A percentile compares a stretch with the other conserved stretches of the same genome.
These are phyloP conservation scores for Andrena camellia DNA, from an alignment of 2,888 invertebrate species.

Conservation along the genomic window DNA sequence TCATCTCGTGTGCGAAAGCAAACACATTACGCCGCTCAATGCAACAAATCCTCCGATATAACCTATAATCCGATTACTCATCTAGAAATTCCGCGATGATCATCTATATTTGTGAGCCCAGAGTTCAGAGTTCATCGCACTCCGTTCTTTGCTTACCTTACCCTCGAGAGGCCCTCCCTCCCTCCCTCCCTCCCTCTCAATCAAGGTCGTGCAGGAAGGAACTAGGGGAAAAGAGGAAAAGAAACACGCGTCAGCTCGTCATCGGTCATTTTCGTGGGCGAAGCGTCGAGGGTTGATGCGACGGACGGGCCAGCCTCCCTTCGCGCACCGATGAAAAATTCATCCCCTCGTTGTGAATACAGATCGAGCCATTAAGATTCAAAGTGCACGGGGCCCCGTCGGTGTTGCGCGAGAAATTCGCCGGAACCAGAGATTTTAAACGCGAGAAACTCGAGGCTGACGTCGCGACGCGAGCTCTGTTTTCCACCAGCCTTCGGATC, in stretches of 20 bases:
- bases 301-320: conserved; percentile 34
- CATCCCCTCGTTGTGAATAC: conserved; percentile 77
- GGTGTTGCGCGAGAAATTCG: conserved; percentile 36
- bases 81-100: too few relatives aligned
- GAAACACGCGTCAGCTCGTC: conserved; percentile 23
- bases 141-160: background rate
- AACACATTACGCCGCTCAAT: too few relatives aligned
- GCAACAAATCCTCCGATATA: too few relatives aligned
- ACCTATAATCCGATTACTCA: too few relatives aligned
- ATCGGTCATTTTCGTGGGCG: conserved; percentile 64
- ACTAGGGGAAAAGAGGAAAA: conserved; percentile 12
- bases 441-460: conserved; percentile 5
- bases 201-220: background rate
- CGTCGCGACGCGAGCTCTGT: background rate
- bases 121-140: background rate
- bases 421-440: conserved; percentile 9
- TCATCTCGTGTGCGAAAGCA: too few relatives aligned
- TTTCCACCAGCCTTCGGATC: background rate
- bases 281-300: conserved; percentile 40
- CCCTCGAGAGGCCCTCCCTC: background rate
- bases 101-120: too few relatives aligned
- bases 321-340: conserved; percentile 73
- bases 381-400: conserved; percentile 64
- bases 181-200: too few relatives aligned
- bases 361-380: conserved; percentile 78